Base-by-base conservation (phyloP, 2,797 vertebrate species). In the Argyrosomus regius region DNA sequence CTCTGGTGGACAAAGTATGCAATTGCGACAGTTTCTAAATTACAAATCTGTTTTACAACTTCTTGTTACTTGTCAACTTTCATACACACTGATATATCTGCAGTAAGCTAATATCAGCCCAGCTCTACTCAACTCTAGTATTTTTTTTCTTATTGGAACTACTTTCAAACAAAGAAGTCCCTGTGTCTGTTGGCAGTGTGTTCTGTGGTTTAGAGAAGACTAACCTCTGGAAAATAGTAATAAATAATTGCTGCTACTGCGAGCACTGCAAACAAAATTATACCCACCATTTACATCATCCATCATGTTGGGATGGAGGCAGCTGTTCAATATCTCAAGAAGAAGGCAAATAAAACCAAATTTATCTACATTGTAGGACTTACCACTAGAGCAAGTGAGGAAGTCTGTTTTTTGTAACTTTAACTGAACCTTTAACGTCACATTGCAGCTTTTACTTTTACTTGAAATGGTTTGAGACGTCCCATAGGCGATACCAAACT, bases 1-100 rank as follows among this genome's bases (percentile, higher is more conserved):
- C 53, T 66, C 62, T 66, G 18, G 62, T 66, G 63, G 73, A 41
- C 20, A 46, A 18, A 22, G 14, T 4, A 7, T 65, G n/a, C 4
- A 16, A 65, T 3, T 57, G 3, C 3, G 2, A 3, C 7, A 6
- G n/a, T 41, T 48, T 53, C 3, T 28, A 17, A n/a, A 52, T 45
- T n/a, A 16, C 7, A 59, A 22, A 52, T 61, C 31, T 49, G 12
- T 16, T 13, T 49, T 18, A 6, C 14, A 49, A 3, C 8, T 6
- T 49, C 18, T n/a, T 28, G 17, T 61, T 24, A 24, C 1, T 24
- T 45, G 2, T 20, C 6, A 3, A 6, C 24, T 3, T 3, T 31
- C 28, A 31, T 31, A 31, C 18, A 57, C 2, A 10, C 26, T 35
- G 3, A 24, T 45, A 24, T 17, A n/a, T 43, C 11, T 60, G 18